Conservation (phyloP, 2,797 vertebrate genomes). For the Morelia viridis region DNA sequence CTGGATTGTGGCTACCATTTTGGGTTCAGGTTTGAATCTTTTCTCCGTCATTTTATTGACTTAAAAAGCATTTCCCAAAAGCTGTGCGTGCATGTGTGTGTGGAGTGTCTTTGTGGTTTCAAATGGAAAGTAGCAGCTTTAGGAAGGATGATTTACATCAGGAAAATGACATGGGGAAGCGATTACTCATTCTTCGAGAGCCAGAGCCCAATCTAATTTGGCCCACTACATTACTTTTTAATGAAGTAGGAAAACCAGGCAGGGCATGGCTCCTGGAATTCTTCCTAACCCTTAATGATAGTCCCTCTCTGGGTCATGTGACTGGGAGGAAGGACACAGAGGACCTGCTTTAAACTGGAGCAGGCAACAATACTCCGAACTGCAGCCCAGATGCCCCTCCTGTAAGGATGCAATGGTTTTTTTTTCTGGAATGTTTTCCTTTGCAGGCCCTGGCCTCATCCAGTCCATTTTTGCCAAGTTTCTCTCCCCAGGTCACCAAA, state of each 20-base stretch:
- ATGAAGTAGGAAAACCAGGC: neutral
- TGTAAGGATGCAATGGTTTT: neutral
- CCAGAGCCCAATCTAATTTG: neutral
- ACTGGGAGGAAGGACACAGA: neutral
- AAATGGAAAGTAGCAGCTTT: neutral
- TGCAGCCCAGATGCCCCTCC: neutral
- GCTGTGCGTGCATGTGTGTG: neutral
- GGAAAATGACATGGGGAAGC: neutral
- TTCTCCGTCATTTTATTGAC: neutral
- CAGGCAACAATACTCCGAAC: too few species aligned
- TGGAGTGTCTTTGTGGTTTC: neutral
- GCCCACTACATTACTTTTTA: neutral
- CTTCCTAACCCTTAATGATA: neutral
- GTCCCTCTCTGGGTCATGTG: neutral
- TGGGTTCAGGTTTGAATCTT: neutral
- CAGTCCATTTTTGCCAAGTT: neutral
- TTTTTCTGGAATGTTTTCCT: neutral
- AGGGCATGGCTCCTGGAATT: neutral
- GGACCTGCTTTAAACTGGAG: neutral
- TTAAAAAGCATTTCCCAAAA: neutral
- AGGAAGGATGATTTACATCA: neutral
- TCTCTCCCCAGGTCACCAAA: neutral
- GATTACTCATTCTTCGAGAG: neutral
- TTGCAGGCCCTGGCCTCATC: neutral
- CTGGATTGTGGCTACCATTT: neutral